Base-by-base conservation (phyloP, 2,113 vertebrate species). In the Protomyctophum bolini region DNA sequence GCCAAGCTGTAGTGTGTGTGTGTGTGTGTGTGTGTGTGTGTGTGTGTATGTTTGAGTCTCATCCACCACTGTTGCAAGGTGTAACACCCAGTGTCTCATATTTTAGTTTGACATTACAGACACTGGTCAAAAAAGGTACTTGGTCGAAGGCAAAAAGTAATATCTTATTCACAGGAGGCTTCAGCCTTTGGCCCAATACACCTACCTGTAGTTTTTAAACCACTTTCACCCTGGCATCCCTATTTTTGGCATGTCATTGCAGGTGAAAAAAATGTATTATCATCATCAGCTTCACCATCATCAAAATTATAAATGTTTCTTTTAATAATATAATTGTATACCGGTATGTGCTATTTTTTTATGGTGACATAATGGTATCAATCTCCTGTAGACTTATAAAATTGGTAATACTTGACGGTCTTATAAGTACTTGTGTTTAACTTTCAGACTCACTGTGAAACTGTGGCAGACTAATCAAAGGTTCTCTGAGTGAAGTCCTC, bases 21-120 rank as follows among this genome's bases (percentile, higher is more conserved):
- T 67, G n/a, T 21, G 21, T 21, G 64, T 21, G 9, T 72, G 15
- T 73, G 72, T 75, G n/a, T n/a, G n/a, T n/a, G n/a, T n/a, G n/a
- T 21, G 21, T 21, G 64, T 21, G 9, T 72, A 33, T 73, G 72
- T 75, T 71, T 69, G 59, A 64, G 60, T 47, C n/a, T 63, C 46
- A 68, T 61, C 55, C 60, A 55, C 1, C 57, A 64, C 46, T 66
- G 54, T 66, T 14, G 41, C 1, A 14, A 46, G 70, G 41, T 2
- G 1, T 21, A 21, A 21, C 21, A 21, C 21, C 21, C 21, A 21
- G 21, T 21, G 21, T 75, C 46, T 0, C 28, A 21, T 58, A 60
- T 62, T 57, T 33, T 54, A 66, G 59, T 73, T 76, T 72, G 74
- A 7, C 41, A 21, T 29, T 68, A 66, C 75, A 72, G 72, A 68